Percentiles rank a stretch among this genome's conserved stretches.
Evolutionary conservation across 2,888 invertebrate species (phyloP).

Genomic region (Oxytorus armatus): DNA sequence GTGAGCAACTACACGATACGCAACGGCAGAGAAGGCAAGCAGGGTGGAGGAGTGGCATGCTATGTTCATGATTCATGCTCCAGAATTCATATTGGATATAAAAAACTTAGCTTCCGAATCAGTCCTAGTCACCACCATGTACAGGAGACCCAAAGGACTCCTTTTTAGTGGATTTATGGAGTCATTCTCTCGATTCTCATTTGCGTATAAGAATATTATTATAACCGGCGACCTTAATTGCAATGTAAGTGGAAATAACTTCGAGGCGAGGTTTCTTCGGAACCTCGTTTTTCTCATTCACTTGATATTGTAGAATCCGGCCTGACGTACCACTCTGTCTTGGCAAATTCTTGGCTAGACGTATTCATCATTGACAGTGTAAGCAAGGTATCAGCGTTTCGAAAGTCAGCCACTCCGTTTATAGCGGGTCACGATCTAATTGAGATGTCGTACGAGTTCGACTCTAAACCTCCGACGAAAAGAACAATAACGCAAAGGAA

Average conservation of each 20-base stretch:
- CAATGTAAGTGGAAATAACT: no score
- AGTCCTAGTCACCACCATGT: background rate
- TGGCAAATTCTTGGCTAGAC: conserved; percentile 7
- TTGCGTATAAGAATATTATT: no score
- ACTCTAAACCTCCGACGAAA: no score
- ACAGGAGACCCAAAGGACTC: no score
- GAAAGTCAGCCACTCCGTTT: conserved; percentile 1
- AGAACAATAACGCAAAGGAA: background rate
- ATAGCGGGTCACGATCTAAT: background rate
- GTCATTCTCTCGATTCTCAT: no score
- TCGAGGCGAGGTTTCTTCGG: no score
- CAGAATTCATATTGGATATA: background rate
- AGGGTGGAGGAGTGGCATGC: conserved; percentile 48
- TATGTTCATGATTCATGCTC: conserved; percentile 35
- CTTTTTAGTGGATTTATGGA: no score
- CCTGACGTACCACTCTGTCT: background rate
- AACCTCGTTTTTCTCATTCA: background rate
- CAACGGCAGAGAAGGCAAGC: conserved; percentile 23
- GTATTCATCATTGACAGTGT: background rate
- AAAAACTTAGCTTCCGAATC: background rate
- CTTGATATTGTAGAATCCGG: background rate
- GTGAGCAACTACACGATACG: conserved; percentile 31
- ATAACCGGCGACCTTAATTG: no score
- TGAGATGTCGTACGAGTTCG: no score
- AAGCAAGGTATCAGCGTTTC: background rate